Evolutionary conservation across 2,113 vertebrate genomes (phyloP).

Genomic region (Pterocles orientalis): DNA sequence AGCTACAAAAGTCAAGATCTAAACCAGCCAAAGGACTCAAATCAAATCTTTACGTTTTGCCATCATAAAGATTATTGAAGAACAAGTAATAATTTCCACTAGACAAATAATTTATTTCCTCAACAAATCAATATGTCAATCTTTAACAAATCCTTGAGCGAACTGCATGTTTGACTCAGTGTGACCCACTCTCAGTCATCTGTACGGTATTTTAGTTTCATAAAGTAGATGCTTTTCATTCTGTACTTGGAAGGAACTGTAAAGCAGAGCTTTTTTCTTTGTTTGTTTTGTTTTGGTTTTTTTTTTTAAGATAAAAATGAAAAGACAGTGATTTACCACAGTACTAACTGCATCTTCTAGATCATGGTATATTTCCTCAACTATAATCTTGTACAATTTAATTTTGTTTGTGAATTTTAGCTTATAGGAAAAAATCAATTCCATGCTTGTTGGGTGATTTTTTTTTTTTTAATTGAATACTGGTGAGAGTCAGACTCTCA

Average conservation of each 20-base stretch:
- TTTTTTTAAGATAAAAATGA: not conserved
- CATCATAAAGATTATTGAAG: not conserved
- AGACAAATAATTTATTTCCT: not conserved
- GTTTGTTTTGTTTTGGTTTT: not conserved
- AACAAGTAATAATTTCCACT: not conserved
- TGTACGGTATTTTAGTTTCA: not conserved
- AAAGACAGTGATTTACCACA: not conserved
- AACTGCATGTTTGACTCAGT: not conserved
- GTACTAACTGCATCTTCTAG: not conserved
- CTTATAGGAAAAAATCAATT: not conserved
- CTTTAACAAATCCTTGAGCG: not conserved
- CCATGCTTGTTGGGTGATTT: not conserved
- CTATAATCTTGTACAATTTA: not conserved
- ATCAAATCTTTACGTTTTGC: not conserved
- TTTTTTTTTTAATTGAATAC: not conserved
- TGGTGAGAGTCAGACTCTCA: not conserved
- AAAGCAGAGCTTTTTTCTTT: not conserved
- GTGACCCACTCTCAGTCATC: not conserved
- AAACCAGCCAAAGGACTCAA: not conserved
- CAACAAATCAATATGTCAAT: not conserved
- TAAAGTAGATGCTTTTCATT: not conserved
- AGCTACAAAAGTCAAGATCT: not conserved
- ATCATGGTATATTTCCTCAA: not conserved
- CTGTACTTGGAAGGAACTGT: not conserved
- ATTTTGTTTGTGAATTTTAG: not conserved